Evolutionary conservation across 2,888 invertebrate species (phyloP), one percentile per base, ranked within the genome.

Genomic region (Cheilosia soror): DNA sequence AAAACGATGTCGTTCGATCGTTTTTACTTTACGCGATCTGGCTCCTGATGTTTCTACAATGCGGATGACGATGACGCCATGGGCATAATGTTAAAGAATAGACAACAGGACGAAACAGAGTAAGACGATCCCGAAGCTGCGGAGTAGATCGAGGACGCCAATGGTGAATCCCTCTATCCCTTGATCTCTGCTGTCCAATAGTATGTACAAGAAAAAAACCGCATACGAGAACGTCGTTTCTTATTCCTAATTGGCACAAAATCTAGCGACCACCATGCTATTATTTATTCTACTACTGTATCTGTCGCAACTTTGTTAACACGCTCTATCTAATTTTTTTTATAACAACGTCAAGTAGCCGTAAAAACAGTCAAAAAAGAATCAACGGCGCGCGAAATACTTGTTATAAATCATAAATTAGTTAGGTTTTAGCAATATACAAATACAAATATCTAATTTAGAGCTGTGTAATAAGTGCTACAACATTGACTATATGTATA

Each of bases 101-200:
- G 93, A 85, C 93, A 94, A 87, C 89, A 93, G 4, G 94, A 94
- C 88, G 95, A 95, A 89, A 94, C 94, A 87, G 95, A 95, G 87
- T 95, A 96, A 88, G 95, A 95, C 87, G 95, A 95, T 68, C 94
- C 95, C 0, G 95, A 95, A 87, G 94, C 94, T 4, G 93, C 90
- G 11, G 94, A 95, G 87, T 94, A 94, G 89, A 93, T 94, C 7
- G 92, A 89, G 1, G 92, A 92, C 85, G 89, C 90, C 2, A 89
- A 90, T 87, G 90, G 91, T 92, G 73, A 63, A 44, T 73, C 11
- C n/a, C n/a, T n/a, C n/a, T n/a, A n/a, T n/a, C n/a, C n/a, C n/a
- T n/a, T n/a, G n/a, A n/a, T n/a, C n/a, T n/a, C n/a, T n/a, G n/a
- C n/a, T n/a, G n/a, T n/a, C n/a, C n/a, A n/a, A n/a, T n/a, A n/a